Evolutionary conservation across 1,140 invertebrate genomes (phyloP), one percentile per base, ranked within the genome.

Genomic region (Trichogramma pretiosum): DNA sequence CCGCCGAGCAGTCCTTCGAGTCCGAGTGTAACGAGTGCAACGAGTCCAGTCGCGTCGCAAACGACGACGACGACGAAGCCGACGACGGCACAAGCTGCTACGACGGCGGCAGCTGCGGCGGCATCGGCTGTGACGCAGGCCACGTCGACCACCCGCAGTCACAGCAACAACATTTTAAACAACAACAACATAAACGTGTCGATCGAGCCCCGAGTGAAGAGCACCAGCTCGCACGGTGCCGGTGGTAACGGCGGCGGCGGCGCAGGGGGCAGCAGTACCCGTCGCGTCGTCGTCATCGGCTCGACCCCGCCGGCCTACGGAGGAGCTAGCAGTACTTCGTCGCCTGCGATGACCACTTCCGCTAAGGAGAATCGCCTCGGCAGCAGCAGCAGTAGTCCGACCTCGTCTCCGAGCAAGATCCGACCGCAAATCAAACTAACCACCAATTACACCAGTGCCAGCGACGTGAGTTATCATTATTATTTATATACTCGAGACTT

Each of bases 351-450:
- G 3, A 34, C 60, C 21, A 60, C 58, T 37, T 62, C 59, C 24
- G 58, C 70, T n/a, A 74, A 75, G 54, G 75, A 76, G 55, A 74
- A 74, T 3, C 65, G 74, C 23, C 74, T 76, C 48, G n/a, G n/a
- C n/a, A n/a, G n/a, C n/a, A n/a, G n/a, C n/a, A n/a, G n/a, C n/a
- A n/a, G n/a, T n/a, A n/a, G n/a, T n/a, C n/a, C n/a, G n/a, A n/a
- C n/a, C n/a, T n/a, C n/a, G n/a, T 70, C 67, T 9, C 59, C 65
- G 3, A 61, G 58, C 5, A 72, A 70, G 56, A 70, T 70, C 58
- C 73, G 75, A 56, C 74, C 74, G 30, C 73, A 75, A 57, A 73
- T 77, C 48, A 76, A 77, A 59, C 63, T 76, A 17, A 72, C 71
- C 5, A 72, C 73, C 26, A 72, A 71, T 56, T 72, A 70, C 54